A percentile compares a stretch with the other conserved stretches of the same genome.
These are phyloP conservation scores for Oryzias curvinotus DNA, from an alignment of 2,113 vertebrate genomes.

Conservation along the genomic window DNA sequence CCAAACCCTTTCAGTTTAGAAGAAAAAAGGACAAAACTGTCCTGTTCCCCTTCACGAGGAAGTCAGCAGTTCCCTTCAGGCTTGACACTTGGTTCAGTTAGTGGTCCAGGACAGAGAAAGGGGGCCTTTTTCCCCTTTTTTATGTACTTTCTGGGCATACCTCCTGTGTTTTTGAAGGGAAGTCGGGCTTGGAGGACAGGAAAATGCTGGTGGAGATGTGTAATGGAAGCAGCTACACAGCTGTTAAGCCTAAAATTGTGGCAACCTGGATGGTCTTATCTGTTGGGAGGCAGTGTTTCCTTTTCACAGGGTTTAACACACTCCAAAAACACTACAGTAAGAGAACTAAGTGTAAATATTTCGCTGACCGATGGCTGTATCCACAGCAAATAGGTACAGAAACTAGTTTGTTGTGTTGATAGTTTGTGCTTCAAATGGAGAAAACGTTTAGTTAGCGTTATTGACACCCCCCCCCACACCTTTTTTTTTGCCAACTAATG, in stretches of 20 bases:
- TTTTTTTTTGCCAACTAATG: too few relatives aligned
- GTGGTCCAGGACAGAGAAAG: slow-evolving; percentile 35
- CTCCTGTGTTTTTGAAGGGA: slow-evolving; percentile 65
- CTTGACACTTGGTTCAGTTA: slow-evolving; percentile 32
- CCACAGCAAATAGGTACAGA: not conserved
- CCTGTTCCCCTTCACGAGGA: slow-evolving; percentile 16
- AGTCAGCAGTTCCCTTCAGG: slow-evolving; percentile 52
- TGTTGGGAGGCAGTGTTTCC: slow-evolving; percentile 2
- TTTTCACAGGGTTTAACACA: slow-evolving; percentile 8
- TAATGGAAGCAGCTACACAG: slow-evolving; percentile 45
- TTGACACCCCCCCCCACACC: too few relatives aligned
- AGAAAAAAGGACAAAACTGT: too few relatives aligned
- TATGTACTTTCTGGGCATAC: slow-evolving; percentile 12
- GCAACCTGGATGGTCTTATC: slow-evolving; percentile 29
- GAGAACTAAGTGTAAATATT: slow-evolving; percentile 41
- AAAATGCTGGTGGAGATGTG: slow-evolving; percentile 43
- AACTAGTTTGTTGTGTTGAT: not conserved
- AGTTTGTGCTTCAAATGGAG: too few relatives aligned
- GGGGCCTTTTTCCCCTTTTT: slow-evolving; percentile 9
- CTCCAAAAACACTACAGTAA: slow-evolving; percentile 40
- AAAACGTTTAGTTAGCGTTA: not conserved
- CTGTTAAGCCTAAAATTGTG: slow-evolving; percentile 16
- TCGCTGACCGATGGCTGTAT: slow-evolving; percentile 1
- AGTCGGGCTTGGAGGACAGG: slow-evolving; percentile 67
- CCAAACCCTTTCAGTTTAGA: too few relatives aligned